Evolutionary conservation across 2,113 vertebrate genomes (phyloP), one percentile per base, ranked within the genome.

Genomic region (Smithornis capensis): DNA sequence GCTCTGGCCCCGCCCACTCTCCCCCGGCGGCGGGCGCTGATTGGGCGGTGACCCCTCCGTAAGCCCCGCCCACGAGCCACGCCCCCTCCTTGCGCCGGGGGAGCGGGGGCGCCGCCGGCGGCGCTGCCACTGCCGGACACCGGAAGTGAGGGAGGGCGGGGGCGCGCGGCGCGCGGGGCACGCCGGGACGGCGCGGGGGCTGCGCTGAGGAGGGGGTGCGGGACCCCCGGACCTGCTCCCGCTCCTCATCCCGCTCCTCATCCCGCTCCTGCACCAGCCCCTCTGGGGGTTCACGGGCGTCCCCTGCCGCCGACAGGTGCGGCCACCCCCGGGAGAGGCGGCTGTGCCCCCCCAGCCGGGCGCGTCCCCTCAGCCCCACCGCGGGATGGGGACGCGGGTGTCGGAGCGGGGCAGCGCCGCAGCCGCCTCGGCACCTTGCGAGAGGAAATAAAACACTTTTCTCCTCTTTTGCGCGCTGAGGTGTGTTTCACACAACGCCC

Each of bases 81-180:
- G 42, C 50, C 55, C 33, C 29, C 27, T 9, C 69, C n/a, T 55
- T n/a, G 47, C 87, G 90, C 93, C 85, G 42, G 71, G 85, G 74
- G 86, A 52, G 75, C 28, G 76, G 89, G 92, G 94, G 90, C 90
- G 93, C 94, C 73, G 74, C 27, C 60, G 65, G 27, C 86, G 53
- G 90, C 64, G 64, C 55, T 68, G 90, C 83, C 90, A 22, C 87
- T 38, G 96, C 95, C 87, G 97, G 97, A 97, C 97, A 94, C 96
- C 97, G 97, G 96, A 98, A 98, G 96, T 97, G 96, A 86, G 73
- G 90, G 96, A 25, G 94, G 69, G 70, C 31, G 28, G 70, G 71
- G 79, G 93, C 81, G 70, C 59, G 65, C n/a, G 44, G 68, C 12
- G 82, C 87, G 81, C 93, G 59, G 50, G 79, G 86, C 89, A 87